Evolutionary conservation across 2,797 vertebrate genomes (phyloP).

Genomic region (Psittacula echo): DNA sequence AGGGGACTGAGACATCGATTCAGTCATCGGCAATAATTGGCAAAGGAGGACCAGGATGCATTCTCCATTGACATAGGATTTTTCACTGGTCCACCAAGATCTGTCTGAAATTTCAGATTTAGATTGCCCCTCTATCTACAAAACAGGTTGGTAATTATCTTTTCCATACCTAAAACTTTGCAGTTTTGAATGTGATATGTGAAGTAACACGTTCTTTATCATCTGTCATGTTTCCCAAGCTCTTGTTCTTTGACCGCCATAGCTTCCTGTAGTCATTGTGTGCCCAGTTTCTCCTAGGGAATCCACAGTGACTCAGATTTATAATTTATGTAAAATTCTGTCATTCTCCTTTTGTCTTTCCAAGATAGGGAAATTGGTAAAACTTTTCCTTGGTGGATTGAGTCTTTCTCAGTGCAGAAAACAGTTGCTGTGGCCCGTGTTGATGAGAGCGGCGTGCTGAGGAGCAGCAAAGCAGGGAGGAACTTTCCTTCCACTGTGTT

Average conservation of each 20-base stretch:
- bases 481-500: neutral
- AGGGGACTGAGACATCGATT: conserved; percentile 66
- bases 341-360: neutral
- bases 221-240: neutral
- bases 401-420: neutral
- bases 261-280: neutral
- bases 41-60: conserved; percentile 64
- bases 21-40: conserved; percentile 68
- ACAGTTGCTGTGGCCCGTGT: fast-evolving
- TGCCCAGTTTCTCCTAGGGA: neutral
- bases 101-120: conserved; percentile 62
- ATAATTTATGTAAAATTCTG: neutral
- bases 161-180: neutral
- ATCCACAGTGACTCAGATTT: neutral
- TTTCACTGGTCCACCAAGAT: conserved; percentile 36
- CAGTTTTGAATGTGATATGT: neutral
- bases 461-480: neutral
- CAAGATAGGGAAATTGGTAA: neutral
- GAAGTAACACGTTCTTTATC: neutral
- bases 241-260: neutral
- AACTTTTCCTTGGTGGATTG: neutral
- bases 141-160: conserved; percentile 78
- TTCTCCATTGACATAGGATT: conserved; percentile 71
- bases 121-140: conserved; percentile 19
- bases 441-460: fast-evolving